These are phyloP conservation scores for Philaenus spumarius DNA, from an alignment of 1,140 invertebrate genomes.

Conservation along the genomic window DNA sequence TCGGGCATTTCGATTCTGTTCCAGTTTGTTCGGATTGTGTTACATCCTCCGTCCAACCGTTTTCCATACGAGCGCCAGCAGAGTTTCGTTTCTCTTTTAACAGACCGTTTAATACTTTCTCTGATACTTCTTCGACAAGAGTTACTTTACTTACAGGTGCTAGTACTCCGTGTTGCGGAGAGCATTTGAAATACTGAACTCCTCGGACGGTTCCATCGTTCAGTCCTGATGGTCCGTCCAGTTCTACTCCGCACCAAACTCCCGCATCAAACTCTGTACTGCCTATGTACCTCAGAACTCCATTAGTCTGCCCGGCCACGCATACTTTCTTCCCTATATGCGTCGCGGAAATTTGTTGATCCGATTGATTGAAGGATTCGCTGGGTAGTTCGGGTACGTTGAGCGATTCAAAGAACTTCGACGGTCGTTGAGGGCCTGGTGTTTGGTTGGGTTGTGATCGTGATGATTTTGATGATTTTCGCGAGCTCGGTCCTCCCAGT, in stretches of 20 bases:
- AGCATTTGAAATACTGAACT: conserved; percentile 46
- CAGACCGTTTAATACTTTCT: conserved; percentile 22
- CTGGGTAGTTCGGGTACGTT: conserved; percentile 6
- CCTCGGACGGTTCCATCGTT: conserved; percentile 56
- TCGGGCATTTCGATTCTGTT: conserved; percentile 7
- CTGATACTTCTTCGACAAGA: conserved; percentile 19
- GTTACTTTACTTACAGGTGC: conserved; percentile 43
- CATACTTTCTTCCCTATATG: conserved; percentile 47
- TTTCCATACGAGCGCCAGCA: conserved; percentile 1
- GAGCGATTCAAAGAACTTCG: conserved; percentile 1
- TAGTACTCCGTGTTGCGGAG: conserved; percentile 43
- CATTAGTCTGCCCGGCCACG: conserved; percentile 44
- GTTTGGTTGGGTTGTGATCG: not conserved
- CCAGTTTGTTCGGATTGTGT: conserved; percentile 1
- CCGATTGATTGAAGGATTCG: conserved; percentile 23
- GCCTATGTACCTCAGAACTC: conserved; percentile 51
- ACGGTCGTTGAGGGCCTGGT: conserved; percentile 7
- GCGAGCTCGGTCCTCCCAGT: conserved; percentile 8
- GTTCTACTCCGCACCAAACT: conserved; percentile 56
- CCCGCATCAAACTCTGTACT: conserved; percentile 49
- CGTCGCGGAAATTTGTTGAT: conserved; percentile 25
- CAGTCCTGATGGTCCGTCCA: conserved; percentile 49
- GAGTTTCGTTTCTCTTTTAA: conserved; percentile 7
- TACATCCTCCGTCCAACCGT: conserved; percentile 1
- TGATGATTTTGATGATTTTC: too few species aligned